These are phyloP conservation scores for Acanthopagrus latus DNA, from an alignment of 2,797 vertebrate genomes.

Conservation along the genomic window DNA sequence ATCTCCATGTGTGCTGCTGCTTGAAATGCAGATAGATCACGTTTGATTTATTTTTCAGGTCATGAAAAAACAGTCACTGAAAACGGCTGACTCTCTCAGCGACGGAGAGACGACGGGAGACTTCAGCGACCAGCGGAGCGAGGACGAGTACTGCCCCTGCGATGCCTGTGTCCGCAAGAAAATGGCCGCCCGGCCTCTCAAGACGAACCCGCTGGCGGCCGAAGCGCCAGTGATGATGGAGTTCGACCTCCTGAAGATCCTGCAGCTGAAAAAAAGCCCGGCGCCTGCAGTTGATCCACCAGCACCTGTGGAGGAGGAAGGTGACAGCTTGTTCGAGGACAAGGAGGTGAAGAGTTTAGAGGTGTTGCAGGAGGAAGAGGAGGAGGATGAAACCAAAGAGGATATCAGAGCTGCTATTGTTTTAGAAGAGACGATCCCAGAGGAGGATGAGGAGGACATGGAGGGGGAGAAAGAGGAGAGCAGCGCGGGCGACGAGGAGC, in stretches of 20 bases:
- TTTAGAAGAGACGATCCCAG: conserved; percentile 68
- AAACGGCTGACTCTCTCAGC: conserved; percentile 75
- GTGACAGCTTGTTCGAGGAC: not conserved
- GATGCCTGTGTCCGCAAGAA: conserved; percentile 89
- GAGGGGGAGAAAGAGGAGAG: not conserved
- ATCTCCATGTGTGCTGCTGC: not conserved
- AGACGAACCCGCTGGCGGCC: conserved; percentile 27
- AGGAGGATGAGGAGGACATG: conserved; percentile 64
- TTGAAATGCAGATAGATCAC: not conserved
- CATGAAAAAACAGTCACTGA: conserved; percentile 86
- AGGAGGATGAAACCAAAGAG: conserved; percentile 69
- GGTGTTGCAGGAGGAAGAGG: conserved; percentile 72
- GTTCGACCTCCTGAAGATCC: conserved; percentile 92
- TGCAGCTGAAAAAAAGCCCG: conserved; percentile 84
- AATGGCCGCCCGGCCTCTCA: conserved; percentile 69
- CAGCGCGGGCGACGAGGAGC: conserved; percentile 38
- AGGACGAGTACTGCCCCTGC: conserved; percentile 92
- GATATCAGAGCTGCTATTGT: conserved; percentile 59
- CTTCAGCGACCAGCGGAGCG: conserved; percentile 78
- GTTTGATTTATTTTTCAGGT: conserved; percentile 65
- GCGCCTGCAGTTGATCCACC: not conserved
- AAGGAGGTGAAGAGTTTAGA: conserved; percentile 68
- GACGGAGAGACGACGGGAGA: conserved; percentile 74
- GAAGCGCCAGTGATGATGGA: conserved; percentile 86
- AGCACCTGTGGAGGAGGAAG: not conserved